These are phyloP conservation scores for Neostethus bicornis DNA, from an alignment of 2,797 vertebrate genomes.

Conservation along the genomic window DNA sequence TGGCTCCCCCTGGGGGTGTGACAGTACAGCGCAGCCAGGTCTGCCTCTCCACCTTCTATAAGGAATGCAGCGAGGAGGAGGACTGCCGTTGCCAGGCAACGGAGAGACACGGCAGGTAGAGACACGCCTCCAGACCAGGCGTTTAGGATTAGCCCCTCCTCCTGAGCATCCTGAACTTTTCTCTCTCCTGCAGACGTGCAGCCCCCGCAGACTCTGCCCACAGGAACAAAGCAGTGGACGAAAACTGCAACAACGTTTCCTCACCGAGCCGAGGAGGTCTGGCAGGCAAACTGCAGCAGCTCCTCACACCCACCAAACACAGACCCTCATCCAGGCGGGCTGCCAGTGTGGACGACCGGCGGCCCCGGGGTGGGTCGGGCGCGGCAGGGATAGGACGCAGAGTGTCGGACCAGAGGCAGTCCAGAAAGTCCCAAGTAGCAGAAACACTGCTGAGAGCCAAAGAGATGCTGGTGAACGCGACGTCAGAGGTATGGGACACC, in stretches of 20 bases:
- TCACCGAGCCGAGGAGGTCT: slow-evolving; percentile 81
- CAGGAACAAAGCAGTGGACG: slow-evolving; percentile 71
- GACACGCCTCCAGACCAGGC: not conserved
- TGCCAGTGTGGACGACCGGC: slow-evolving; percentile 77
- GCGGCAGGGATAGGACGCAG: slow-evolving; percentile 24
- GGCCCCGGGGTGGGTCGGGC: slow-evolving; percentile 31
- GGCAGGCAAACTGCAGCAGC: slow-evolving; percentile 88
- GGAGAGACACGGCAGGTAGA: slow-evolving; percentile 69
- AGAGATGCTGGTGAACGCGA: slow-evolving; percentile 87
- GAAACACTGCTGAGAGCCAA: slow-evolving; percentile 83
- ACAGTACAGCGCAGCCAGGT: slow-evolving; percentile 74
- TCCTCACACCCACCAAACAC: slow-evolving; percentile 86
- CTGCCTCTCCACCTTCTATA: slow-evolving; percentile 81
- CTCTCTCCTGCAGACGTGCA: slow-evolving; percentile 41
- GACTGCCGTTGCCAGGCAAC: slow-evolving; percentile 60
- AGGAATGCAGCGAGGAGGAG: slow-evolving; percentile 66
- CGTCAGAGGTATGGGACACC: slow-evolving; percentile 91
- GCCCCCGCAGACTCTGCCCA: slow-evolving; percentile 47
- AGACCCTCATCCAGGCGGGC: slow-evolving; percentile 64
- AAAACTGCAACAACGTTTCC: slow-evolving; percentile 80
- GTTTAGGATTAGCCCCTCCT: not conserved
- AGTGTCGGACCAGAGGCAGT: slow-evolving; percentile 76
- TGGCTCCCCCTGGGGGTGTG: slow-evolving; percentile 28
- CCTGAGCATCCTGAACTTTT: not conserved
- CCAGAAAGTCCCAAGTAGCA: slow-evolving; percentile 80